Evolutionary conservation across 2,888 invertebrate species (phyloP), one percentile per base, ranked within the genome.

Genomic region (Spisula solida): DNA sequence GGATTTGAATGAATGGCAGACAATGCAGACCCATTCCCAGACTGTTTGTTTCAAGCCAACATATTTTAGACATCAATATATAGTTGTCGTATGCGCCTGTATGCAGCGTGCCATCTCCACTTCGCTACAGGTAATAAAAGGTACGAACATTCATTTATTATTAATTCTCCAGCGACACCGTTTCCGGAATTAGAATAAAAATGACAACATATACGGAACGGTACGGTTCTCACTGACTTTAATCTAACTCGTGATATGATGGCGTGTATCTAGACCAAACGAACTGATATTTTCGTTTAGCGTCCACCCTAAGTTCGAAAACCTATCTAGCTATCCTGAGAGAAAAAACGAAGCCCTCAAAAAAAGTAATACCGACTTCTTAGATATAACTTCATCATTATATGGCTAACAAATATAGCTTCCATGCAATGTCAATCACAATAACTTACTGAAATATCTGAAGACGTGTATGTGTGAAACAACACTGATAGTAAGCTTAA

Each of bases 71-170:
- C 60, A 25, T 66, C 60, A 25, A 66, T 66, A 66, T 66, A 2
- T 6, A 4, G 20, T 12, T 66, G 60, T n/a, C 60, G 25, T 66
- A 20, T 66, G 60, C 12, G 60, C 10, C 60, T n/a, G 25, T 66
- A 66, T 41, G 41, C 41, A 41, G 41, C 8, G 41, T n/a, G n/a
- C 60, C 25, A 66, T 66, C 60, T 25, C 25, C 25, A 25, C 10
- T 25, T 66, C 25, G 20, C 60, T n/a, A 25, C 60, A 25, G 6
- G 60, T 66, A 66, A 66, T 66, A 66, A 10, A 66, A 66, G 12
- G 60, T 66, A 66, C 25, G 25, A 66, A 66, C 25, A 66, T 25
- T 66, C 60, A 66, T 66, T 66, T 66, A 66, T 66, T 66, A 66
- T 66, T 66, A 66, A 66, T 66, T 25, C 25, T 66, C 25, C 12